phyloP scores from a whole-genome alignment of 2,888 invertebrate species.

The Macrophya annulata region DNA sequence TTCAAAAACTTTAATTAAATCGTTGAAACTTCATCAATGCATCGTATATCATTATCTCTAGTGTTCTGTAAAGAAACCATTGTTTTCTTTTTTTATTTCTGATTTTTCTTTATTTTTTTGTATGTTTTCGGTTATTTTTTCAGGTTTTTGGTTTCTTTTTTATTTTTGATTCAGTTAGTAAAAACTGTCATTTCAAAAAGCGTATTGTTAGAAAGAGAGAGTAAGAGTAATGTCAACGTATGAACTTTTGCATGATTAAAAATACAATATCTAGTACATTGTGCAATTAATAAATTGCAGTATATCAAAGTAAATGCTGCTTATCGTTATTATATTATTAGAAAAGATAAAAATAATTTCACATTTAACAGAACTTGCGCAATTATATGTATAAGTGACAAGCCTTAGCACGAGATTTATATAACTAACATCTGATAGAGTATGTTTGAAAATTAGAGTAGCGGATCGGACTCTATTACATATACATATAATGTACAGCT shows the following conservation, averaged over 20 bases:
- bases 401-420: conserved; percentile 25
- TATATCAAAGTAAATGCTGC: conserved; percentile 44
- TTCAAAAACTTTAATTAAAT: conserved; percentile 52
- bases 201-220: conserved; percentile 10
- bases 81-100: too few relatives aligned
- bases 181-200: not conserved
- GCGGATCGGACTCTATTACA: not conserved
- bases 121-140: not conserved
- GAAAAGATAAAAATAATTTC: conserved; percentile 11
- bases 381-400: conserved; percentile 17
- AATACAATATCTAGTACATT: conserved; percentile 43
- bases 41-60: not conserved
- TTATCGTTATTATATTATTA: conserved; percentile 40
- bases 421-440: not conserved
- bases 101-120: too few relatives aligned
- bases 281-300: conserved; percentile 20
- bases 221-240: not conserved
- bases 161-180: not conserved
- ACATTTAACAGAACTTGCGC: conserved; percentile 21
- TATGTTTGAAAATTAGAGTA: not conserved
- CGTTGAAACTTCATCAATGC: conserved; percentile 58
- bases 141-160: not conserved
- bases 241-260: conserved; percentile 20
- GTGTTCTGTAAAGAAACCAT: not conserved
- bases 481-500: not conserved